These are phyloP conservation scores for Scolopax bukidnonensis DNA, from an alignment of 2,797 vertebrate species.

Conservation along the genomic window DNA sequence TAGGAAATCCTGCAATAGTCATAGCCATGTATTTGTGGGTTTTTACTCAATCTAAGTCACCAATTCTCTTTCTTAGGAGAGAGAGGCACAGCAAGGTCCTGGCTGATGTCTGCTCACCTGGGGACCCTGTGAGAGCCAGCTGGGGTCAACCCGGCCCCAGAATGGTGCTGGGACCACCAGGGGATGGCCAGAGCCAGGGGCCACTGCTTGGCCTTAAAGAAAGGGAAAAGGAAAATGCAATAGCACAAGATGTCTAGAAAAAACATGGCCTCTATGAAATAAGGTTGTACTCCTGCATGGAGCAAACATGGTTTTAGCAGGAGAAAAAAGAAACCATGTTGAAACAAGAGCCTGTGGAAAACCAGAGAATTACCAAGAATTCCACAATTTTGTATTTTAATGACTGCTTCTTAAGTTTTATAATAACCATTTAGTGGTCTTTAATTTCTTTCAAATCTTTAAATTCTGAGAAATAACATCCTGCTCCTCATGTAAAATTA, in stretches of 20 bases:
- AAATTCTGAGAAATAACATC: neutral
- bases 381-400: neutral
- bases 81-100: neutral
- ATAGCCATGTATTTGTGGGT: neutral
- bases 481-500: neutral
- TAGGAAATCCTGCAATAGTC: neutral
- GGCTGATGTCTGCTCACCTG: neutral
- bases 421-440: neutral
- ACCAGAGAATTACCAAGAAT: neutral
- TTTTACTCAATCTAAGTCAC: neutral
- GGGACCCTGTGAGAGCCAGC: neutral
- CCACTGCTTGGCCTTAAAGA: neutral
- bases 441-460: neutral
- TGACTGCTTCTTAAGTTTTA: neutral
- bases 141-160: neutral
- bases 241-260: neutral
- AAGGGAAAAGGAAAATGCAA: neutral
- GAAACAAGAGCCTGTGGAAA: neutral
- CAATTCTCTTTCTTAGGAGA: neutral
- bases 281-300: neutral
- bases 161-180: neutral
- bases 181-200: neutral
- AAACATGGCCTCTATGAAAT: neutral
- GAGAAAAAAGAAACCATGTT: neutral
- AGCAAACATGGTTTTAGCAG: neutral